These are phyloP conservation scores for Gonatopus flavifemur DNA, from an alignment of 1,140 invertebrate genomes.

Conservation along the genomic window DNA sequence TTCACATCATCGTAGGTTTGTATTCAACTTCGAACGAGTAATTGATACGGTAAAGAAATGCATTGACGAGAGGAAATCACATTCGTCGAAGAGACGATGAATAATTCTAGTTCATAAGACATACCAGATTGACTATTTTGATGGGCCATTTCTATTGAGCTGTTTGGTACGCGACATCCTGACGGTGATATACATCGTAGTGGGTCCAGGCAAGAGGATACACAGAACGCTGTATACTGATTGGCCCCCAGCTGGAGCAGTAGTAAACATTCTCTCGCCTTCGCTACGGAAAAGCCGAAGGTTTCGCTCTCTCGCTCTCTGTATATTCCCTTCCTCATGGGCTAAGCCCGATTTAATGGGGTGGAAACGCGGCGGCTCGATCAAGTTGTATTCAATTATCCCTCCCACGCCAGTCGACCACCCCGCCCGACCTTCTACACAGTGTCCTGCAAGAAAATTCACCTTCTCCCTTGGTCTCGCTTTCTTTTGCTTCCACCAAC, in stretches of 20 bases:
- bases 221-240: constrained; percentile 35
- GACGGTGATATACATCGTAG: too few species aligned
- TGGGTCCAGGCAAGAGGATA: too few species aligned
- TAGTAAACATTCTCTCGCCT: constrained; percentile 51
- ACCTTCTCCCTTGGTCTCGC: constrained; percentile 5
- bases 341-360: constrained; percentile 59
- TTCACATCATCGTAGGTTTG: too few species aligned
- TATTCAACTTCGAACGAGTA: too few species aligned
- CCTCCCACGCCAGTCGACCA: constrained; percentile 30
- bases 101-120: too few species aligned
- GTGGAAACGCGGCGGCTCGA: constrained; percentile 58
- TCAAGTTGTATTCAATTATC: constrained; percentile 62
- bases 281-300: constrained; percentile 13
- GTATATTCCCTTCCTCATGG: constrained; percentile 27
- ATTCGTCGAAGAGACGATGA: too few species aligned
- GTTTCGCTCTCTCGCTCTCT: constrained; percentile 8
- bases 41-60: too few species aligned
- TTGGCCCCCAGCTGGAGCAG: constrained; percentile 52
- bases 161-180: too few species aligned
- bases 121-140: too few species aligned
- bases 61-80: too few species aligned
- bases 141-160: too few species aligned
- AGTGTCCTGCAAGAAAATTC: constrained; percentile 32
- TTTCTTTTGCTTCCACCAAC: constrained; percentile 7
- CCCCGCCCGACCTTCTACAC: constrained; percentile 27